Conservation (phyloP, 2,797 vertebrate species). For the Macroramphosus scolopax region DNA sequence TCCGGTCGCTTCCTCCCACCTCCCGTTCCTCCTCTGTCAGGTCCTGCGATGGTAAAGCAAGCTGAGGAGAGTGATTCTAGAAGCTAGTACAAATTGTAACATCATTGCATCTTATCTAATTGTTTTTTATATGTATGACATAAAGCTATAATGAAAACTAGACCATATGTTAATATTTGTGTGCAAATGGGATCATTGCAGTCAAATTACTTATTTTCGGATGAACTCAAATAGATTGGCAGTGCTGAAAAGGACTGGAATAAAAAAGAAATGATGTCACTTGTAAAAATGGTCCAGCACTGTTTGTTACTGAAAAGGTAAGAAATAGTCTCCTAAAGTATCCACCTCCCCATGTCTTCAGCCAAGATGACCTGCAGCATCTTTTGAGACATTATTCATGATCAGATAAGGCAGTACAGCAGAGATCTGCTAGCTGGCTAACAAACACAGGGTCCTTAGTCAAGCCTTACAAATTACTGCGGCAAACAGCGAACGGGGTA, state of each 20-base stretch:
- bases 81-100: no score
- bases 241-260: not conserved
- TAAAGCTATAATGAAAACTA: no score
- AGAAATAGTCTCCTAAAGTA: constrained; percentile 6
- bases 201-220: constrained; percentile 18
- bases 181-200: constrained; percentile 20
- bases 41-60: constrained; percentile 35
- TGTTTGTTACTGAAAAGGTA: not conserved
- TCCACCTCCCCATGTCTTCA: constrained; percentile 5
- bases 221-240: constrained; percentile 1
- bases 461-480: constrained; percentile 56
- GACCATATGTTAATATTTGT: no score
- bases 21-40: constrained; percentile 26
- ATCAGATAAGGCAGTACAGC: no score
- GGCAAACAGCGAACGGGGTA: constrained; percentile 46
- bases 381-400: no score
- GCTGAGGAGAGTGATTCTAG: constrained; percentile 29
- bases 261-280: not conserved
- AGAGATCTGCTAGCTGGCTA: no score
- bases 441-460: constrained; percentile 33
- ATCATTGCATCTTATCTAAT: constrained; percentile 27
- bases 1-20: constrained; percentile 5
- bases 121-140: no score
- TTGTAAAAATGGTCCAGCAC: not conserved
- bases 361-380: constrained; percentile 29